phyloP scores from a whole-genome alignment of 2,888 invertebrate species.

The Eupithecia abbreviata region DNA sequence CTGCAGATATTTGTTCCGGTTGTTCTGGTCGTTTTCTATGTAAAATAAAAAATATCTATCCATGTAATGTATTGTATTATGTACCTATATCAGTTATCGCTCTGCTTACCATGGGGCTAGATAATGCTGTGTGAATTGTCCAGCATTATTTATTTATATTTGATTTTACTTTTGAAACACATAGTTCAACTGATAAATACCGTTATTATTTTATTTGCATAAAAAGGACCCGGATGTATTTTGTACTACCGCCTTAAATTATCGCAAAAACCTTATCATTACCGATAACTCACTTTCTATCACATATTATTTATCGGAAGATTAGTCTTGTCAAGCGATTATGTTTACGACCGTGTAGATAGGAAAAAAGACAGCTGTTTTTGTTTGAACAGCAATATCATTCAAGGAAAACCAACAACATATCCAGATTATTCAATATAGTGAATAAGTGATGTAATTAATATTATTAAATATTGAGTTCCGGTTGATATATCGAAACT shows the following conservation, averaged over 20 bases:
- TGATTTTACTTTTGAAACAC: too few relatives aligned
- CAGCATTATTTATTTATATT: too few relatives aligned
- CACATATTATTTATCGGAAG: conserved; percentile 10
- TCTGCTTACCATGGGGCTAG: too few relatives aligned
- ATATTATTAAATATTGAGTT: neutral
- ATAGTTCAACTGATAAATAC: too few relatives aligned
- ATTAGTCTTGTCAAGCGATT: conserved; percentile 7
- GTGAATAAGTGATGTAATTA: neutral
- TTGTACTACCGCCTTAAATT: neutral
- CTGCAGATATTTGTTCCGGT: too few relatives aligned
- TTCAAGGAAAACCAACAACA: neutral
- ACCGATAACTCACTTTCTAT: conserved; percentile 6
- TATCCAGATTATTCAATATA: neutral
- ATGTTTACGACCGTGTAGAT: neutral
- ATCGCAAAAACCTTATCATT: neutral
- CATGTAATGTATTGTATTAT: too few relatives aligned
- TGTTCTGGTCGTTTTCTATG: too few relatives aligned
- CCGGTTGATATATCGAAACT: too few relatives aligned
- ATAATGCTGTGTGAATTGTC: too few relatives aligned
- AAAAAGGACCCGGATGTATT: conserved; percentile 1
- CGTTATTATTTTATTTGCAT: neutral
- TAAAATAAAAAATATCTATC: too few relatives aligned
- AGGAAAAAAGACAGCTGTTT: neutral
- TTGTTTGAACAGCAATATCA: neutral
- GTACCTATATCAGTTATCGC: too few relatives aligned